These are phyloP conservation scores for Paragorgia papillata DNA, from an alignment of 92 coral and sea anemone genomes.

Conservation along the genomic window DNA sequence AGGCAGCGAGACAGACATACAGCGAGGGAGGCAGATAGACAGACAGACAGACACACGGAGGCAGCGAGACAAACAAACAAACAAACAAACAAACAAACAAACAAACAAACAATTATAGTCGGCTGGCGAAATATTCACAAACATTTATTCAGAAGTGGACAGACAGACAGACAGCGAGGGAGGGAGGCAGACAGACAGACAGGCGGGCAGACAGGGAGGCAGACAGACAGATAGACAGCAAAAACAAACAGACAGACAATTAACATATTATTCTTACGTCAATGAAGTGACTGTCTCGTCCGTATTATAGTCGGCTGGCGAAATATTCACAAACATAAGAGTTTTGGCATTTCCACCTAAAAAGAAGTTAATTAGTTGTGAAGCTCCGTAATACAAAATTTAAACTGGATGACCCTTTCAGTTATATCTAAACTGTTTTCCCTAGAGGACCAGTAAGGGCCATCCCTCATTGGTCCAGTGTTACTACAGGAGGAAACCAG, in stretches of 20 bases:
- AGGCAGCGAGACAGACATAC: too few relatives aligned
- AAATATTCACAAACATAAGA: slow-evolving; percentile 97
- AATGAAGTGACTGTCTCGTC: slow-evolving; percentile 97
- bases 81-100: not conserved
- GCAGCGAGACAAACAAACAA: too few relatives aligned
- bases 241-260: not conserved
- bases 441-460: too few relatives aligned
- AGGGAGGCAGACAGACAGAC: not conserved
- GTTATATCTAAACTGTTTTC: too few relatives aligned
- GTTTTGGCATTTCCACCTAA: slow-evolving; percentile 99
- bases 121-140: too few relatives aligned
- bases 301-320: slow-evolving; percentile 98
- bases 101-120: not conserved
- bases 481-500: too few relatives aligned
- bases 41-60: too few relatives aligned
- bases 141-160: not conserved
- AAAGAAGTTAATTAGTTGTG: not conserved
- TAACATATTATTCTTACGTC: slow-evolving; percentile 82
- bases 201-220: not conserved
- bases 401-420: not conserved
- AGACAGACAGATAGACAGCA: not conserved
- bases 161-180: not conserved
- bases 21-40: too few relatives aligned
- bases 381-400: not conserved
- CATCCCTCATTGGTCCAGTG: too few relatives aligned